Conservation (phyloP, 2,113 vertebrate genomes). For the Alaudala cheleensis region DNA sequence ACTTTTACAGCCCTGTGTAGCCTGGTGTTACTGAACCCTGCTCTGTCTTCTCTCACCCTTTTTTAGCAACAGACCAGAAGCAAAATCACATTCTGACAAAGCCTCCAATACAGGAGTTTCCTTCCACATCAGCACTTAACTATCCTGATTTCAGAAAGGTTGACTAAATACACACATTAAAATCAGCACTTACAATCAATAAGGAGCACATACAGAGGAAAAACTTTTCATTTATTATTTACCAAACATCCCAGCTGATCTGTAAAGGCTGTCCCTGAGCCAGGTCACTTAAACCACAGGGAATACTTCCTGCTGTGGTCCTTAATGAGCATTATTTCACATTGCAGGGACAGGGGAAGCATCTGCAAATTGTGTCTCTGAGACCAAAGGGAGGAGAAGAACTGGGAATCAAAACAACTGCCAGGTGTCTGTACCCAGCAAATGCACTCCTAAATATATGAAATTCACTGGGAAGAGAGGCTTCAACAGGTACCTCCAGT, state of each 20-base stretch:
- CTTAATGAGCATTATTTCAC: conserved; percentile 2
- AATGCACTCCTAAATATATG: not conserved
- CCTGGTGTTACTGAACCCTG: not conserved
- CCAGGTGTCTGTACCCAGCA: not conserved
- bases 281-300: not conserved
- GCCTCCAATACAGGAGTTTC: not conserved
- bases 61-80: not conserved
- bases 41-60: not conserved
- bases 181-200: not conserved
- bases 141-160: not conserved
- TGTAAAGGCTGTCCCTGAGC: not conserved
- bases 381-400: not conserved
- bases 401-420: not conserved
- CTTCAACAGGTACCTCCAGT: not conserved
- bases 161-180: not conserved
- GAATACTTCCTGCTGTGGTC: conserved; percentile 29
- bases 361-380: not conserved
- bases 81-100: not conserved
- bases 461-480: not conserved
- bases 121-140: not conserved
- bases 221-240: not conserved
- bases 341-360: conserved; percentile 19
- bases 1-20: not conserved
- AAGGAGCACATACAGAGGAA: not conserved
- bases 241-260: not conserved